These are phyloP conservation scores for Palaemon carinicauda DNA, from an alignment of 1,140 invertebrate species.

Conservation along the genomic window DNA sequence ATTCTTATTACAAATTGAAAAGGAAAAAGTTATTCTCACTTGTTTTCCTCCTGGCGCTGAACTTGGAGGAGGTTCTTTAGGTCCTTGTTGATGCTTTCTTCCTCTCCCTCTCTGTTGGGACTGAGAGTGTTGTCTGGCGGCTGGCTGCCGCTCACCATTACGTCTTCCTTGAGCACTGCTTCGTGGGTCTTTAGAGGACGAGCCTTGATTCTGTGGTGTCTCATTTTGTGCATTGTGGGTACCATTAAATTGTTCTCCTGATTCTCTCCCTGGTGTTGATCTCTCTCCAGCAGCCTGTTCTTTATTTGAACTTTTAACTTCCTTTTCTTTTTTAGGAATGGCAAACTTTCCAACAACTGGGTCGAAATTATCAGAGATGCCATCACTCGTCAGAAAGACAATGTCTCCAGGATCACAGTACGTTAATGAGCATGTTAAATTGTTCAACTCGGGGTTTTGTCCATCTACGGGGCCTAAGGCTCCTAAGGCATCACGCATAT, in stretches of 20 bases:
- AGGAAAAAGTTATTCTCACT: not conserved
- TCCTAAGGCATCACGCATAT: conserved; percentile 91
- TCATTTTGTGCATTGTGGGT: conserved; percentile 31
- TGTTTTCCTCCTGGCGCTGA: conserved; percentile 6
- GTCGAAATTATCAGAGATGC: conserved; percentile 94
- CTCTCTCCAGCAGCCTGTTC: not conserved
- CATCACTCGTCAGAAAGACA: conserved; percentile 89
- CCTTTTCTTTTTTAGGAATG: conserved; percentile 66
- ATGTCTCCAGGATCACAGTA: conserved; percentile 84
- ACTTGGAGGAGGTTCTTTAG: not conserved
- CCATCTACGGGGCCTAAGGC: conserved; percentile 90
- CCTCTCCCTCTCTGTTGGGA: conserved; percentile 7
- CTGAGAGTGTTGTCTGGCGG: not conserved
- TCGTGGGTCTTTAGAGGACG: not conserved
- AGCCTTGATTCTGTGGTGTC: not conserved
- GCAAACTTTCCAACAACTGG: conserved; percentile 93
- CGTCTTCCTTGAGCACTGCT: not conserved
- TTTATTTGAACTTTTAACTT: not conserved
- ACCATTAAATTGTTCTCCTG: not conserved
- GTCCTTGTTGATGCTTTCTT: not conserved
- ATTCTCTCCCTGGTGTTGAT: conserved; percentile 27
- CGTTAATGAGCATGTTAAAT: conserved; percentile 89
- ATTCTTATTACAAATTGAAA: no score
- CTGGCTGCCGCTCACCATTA: not conserved
- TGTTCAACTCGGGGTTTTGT: conserved; percentile 86